Percentiles rank a stretch among this genome's conserved stretches.
phyloP scores from a whole-genome alignment of 2,797 vertebrate species.

The Leuciscus waleckii region DNA sequence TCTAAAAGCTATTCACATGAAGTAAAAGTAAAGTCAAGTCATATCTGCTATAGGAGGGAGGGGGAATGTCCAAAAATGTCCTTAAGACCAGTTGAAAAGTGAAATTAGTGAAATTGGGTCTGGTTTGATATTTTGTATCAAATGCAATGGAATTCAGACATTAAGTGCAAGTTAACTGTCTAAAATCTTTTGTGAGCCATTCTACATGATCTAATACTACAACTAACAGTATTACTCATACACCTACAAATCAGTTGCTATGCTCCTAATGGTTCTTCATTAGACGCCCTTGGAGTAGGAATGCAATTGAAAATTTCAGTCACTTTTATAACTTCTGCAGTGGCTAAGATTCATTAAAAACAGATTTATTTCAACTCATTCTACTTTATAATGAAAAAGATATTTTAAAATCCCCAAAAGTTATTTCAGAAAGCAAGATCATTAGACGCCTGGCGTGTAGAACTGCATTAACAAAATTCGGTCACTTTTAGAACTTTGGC shows the following conservation, averaged over 20 bases:
- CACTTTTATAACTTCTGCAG: not conserved
- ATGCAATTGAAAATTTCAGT: not conserved
- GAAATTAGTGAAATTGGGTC: not conserved
- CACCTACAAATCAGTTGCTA: not conserved
- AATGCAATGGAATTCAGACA: not conserved
- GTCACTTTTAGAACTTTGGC: not conserved
- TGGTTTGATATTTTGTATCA: not conserved
- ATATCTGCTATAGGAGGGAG: too few relatives aligned
- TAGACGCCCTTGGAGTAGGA: not conserved
- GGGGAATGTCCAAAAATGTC: too few relatives aligned
- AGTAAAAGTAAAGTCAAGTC: too few relatives aligned
- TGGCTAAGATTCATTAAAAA: not conserved
- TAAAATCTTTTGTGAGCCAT: not conserved
- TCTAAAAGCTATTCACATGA: conserved; percentile 29
- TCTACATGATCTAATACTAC: not conserved
- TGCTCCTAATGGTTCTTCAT: not conserved
- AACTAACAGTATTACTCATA: not conserved
- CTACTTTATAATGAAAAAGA: not conserved
- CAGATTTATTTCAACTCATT: not conserved
- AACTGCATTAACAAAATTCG: not conserved
- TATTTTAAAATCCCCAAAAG: not conserved
- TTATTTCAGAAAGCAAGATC: not conserved
- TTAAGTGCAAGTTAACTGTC: not conserved
- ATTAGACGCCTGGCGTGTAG: not conserved
- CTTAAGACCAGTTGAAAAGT: not conserved